Evolutionary conservation across 2,888 invertebrate genomes (phyloP), one percentile per base, ranked within the genome.

Genomic region (Lepidochitona cinerea): DNA sequence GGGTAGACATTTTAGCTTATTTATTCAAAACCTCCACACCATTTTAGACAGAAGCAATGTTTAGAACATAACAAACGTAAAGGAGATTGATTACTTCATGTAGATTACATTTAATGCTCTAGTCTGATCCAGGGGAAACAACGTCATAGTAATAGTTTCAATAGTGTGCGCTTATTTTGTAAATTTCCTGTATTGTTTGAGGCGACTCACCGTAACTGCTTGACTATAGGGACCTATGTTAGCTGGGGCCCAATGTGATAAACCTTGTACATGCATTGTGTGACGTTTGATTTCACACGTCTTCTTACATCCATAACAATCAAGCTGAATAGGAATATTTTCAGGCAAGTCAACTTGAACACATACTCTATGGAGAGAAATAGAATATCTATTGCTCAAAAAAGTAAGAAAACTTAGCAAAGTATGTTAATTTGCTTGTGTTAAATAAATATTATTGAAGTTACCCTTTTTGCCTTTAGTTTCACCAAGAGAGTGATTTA

Each of bases 171-270:
- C 18, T 5, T 9, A 18, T 1, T n/a, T n/a, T n/a, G n/a, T n/a
- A n/a, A n/a, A n/a, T n/a, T 18, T 7, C 12, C 53, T 54, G 23
- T 52, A 18, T 9, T n/a, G 18, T 12, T 4, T 18, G 59, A 33
- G 26, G 35, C 7, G 36, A 86, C 92, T 91, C 91, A 96, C 96
- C 93, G 94, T 94, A 75, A 96, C 93, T 1, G 96, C 95, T 92
- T 98, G 98, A 89, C 97, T 97, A 90, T 98, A 98, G 6, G 98
- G 97, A 65, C 97, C 98, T 84, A 98, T 97, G 89, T 97, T 97
- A 75, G 97, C 97, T 0, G 98, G 97, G n/a, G 97, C 97, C 98
- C 98, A 98, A 90, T 98, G 97, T 36, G 97, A 97, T 84, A 97
- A 94, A 77, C 97, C 95, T 91, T 97, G 97, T 53, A 98, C 97